Conservation (phyloP, 2,797 vertebrate species). For the Galago senegalensis region DNA sequence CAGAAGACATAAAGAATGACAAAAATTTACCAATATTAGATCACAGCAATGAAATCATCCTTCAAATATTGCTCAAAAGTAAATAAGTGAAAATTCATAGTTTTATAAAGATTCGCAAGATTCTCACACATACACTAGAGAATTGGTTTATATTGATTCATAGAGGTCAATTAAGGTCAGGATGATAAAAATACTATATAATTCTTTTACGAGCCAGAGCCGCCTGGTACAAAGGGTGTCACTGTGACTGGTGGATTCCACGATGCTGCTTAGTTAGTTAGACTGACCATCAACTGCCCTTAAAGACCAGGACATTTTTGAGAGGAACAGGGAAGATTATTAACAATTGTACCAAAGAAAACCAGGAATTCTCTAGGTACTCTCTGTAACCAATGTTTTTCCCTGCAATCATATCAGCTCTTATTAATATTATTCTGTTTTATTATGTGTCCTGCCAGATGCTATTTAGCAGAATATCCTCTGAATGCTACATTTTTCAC, state of each 20-base stretch:
- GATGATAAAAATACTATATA: neutral
- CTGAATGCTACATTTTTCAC: neutral
- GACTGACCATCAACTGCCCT: neutral
- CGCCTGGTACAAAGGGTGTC: fast-evolving
- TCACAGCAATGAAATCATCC: neutral
- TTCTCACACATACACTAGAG: neutral
- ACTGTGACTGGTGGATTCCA: neutral
- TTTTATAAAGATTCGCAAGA: neutral
- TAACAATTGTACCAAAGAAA: neutral
- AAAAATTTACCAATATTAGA: neutral
- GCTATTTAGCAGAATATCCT: neutral
- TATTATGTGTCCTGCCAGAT: neutral
- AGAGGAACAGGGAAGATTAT: neutral
- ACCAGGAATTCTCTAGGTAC: neutral
- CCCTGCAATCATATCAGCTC: neutral
- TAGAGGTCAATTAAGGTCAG: neutral
- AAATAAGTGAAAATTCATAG: neutral
- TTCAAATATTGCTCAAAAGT: neutral
- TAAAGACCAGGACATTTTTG: neutral
- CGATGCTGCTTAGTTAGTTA: neutral
- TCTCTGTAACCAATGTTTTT: neutral
- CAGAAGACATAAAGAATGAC: neutral
- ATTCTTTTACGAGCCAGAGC: neutral
- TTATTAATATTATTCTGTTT: neutral
- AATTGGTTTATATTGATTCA: neutral